phyloP scores from a whole-genome alignment of 2,797 vertebrate genomes.

The Hoplostethus atlanticus region DNA sequence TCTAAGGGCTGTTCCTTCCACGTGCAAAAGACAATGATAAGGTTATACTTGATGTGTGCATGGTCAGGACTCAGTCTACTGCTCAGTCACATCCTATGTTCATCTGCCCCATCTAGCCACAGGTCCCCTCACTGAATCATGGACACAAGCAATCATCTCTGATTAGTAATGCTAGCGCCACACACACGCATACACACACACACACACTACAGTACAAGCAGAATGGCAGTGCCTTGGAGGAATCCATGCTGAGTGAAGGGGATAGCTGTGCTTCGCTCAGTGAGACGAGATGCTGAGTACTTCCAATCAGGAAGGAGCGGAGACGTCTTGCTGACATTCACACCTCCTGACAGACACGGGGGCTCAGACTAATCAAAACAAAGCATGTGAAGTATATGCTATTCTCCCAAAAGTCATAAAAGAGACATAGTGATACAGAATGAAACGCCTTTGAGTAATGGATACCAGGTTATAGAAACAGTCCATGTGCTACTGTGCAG shows the following conservation, averaged over 20 bases:
- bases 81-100: conserved; percentile 72
- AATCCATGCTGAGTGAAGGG: conserved; percentile 60
- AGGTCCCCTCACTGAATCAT: conserved; percentile 55
- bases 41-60: conserved; percentile 46
- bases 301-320: conserved; percentile 59
- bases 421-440: conserved; percentile 27
- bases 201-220: conserved; percentile 29
- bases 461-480: conserved; percentile 28
- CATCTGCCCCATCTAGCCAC: conserved; percentile 56
- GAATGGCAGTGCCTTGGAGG: conserved; percentile 52
- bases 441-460: conserved; percentile 19
- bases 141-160: conserved; percentile 71
- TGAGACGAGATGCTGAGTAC: conserved; percentile 58
- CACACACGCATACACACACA: conserved; percentile 18
- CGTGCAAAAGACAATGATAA: conserved; percentile 32
- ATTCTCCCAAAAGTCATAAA: conserved; percentile 23
- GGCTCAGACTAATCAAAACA: conserved; percentile 28
- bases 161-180: conserved; percentile 64
- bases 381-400: conserved; percentile 31
- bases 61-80: conserved; percentile 47
- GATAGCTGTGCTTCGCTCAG: conserved; percentile 56
- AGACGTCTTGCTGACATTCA: conserved; percentile 68
- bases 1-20: conserved; percentile 19
- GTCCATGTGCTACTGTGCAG: conserved; percentile 1
- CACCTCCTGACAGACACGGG: conserved; percentile 61